Conservation (phyloP, 2,888 invertebrate species). For the Heliconius ethilla region DNA sequence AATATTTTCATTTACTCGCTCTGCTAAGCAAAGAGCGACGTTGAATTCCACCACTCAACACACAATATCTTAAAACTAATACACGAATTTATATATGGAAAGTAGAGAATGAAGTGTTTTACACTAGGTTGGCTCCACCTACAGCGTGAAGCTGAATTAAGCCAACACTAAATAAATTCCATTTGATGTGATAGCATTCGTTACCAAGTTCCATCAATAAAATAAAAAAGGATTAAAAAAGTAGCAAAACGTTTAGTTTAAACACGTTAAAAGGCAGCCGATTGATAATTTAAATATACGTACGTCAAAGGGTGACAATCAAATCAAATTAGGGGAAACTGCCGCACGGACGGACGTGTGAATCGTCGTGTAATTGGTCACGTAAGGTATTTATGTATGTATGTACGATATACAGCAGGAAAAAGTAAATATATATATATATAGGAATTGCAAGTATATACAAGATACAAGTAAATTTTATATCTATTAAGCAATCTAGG, state of each 20-base stretch:
- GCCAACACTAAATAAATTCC: neutral
- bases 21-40: neutral
- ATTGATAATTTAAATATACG: slow-evolving; percentile 62
- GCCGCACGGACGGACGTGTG: slow-evolving; percentile 58
- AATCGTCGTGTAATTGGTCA: slow-evolving; percentile 66
- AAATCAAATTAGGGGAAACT: slow-evolving; percentile 71
- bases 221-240: neutral
- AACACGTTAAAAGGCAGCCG: slow-evolving; percentile 38
- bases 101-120: no score
- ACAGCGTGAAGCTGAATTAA: neutral
- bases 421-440: neutral
- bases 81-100: neutral
- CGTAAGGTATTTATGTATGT: slow-evolving; percentile 18
- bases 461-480: neutral
- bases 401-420: neutral
- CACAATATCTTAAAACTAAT: neutral
- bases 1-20: no score
- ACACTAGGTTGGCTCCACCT: no score
- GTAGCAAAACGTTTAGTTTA: slow-evolving; percentile 19
- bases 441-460: neutral
- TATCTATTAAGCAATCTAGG: no score
- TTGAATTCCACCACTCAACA: neutral
- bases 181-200: slow-evolving; percentile 7
- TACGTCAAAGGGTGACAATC: slow-evolving; percentile 69
- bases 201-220: neutral